phyloP scores from a whole-genome alignment of 2,113 vertebrate species.

The Onychorhynchus coronatus region DNA sequence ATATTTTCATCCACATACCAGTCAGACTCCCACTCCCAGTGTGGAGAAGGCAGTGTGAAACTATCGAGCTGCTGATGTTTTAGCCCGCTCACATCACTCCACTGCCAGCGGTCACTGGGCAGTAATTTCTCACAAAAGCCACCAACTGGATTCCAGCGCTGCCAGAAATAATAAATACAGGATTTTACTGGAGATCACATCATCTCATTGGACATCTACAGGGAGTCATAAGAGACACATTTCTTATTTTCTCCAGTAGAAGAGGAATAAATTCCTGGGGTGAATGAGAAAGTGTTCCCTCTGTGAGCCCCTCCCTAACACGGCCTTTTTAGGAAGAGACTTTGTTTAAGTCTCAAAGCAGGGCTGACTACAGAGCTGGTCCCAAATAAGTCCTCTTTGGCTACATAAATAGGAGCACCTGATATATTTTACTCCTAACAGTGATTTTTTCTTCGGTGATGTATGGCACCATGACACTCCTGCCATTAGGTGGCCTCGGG shows the following conservation, averaged over 20 bases:
- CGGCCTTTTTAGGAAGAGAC: neutral
- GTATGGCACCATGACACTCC: neutral
- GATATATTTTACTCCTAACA: neutral
- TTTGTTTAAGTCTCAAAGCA: neutral
- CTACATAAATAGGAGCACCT: neutral
- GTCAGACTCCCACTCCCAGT: conserved; percentile 97
- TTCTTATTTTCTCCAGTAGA: neutral
- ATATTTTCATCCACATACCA: conserved; percentile 96
- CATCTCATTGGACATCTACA: neutral
- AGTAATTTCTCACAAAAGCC: conserved; percentile 92
- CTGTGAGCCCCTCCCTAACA: neutral
- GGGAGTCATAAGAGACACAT: neutral
- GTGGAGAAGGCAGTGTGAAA: conserved; percentile 84
- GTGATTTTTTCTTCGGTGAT: neutral
- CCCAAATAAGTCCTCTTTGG: neutral
- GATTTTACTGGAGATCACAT: neutral
- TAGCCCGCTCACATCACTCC: conserved; percentile 93
- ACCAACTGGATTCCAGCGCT: conserved; percentile 97
- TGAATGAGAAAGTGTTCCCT: neutral
- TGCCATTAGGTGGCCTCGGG: neutral
- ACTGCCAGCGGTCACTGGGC: conserved; percentile 96
- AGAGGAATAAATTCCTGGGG: neutral
- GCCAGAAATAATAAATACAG: conserved; percentile 6
- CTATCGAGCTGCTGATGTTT: conserved; percentile 83
- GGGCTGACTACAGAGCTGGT: neutral